phyloP scores from a whole-genome alignment of 2,888 invertebrate species.

The Apamea crenata region DNA sequence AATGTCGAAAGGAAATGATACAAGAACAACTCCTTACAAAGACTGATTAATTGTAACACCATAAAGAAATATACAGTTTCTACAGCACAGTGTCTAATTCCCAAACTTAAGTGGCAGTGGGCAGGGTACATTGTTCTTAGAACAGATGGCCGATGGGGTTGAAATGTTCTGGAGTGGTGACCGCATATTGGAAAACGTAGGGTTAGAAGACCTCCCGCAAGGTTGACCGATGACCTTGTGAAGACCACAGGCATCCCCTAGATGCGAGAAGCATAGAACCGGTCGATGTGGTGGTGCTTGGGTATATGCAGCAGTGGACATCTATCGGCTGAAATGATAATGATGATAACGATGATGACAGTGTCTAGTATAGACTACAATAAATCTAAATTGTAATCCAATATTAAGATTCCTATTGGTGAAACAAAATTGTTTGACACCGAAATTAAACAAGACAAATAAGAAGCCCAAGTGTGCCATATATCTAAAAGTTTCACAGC shows the following conservation, averaged over 20 bases:
- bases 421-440: neutral
- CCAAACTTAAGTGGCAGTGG: neutral
- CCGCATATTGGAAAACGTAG: neutral
- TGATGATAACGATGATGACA: neutral
- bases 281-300: neutral
- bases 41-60: neutral
- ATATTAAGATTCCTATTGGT: neutral
- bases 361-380: neutral
- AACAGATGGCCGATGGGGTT: neutral
- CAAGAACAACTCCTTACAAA: neutral
- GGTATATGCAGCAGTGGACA: neutral
- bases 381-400: neutral
- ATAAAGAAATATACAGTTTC: neutral
- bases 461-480: neutral
- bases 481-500: neutral
- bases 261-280: neutral
- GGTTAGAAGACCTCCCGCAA: neutral
- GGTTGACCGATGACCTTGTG: neutral
- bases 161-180: neutral
- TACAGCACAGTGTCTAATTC: neutral
- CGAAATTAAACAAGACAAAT: neutral
- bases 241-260: neutral
- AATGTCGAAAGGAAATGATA: slow-evolving; percentile 9
- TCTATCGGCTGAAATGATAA: neutral
- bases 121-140: neutral